Evolutionary conservation across 2,113 vertebrate genomes (phyloP).

Genomic region (Leptocoma aspasia): DNA sequence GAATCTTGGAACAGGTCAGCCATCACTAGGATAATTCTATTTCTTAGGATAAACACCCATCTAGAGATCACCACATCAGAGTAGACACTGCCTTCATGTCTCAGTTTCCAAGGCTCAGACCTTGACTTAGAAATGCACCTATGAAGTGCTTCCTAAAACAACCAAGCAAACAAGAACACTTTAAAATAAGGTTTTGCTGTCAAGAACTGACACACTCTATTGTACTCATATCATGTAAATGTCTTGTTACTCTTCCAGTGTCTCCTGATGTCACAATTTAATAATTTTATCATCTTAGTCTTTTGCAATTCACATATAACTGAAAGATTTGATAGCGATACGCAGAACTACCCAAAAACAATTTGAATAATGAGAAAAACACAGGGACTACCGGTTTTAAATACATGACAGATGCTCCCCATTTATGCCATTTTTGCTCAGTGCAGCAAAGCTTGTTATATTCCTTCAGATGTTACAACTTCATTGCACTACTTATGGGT

Average conservation of each 20-base stretch:
- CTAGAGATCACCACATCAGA: not conserved
- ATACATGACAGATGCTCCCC: constrained; percentile 3
- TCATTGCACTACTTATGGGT: not conserved
- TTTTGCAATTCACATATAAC: not conserved
- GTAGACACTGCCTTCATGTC: not conserved
- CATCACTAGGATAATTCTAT: not conserved
- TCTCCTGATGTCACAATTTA: not conserved
- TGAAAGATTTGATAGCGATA: not conserved
- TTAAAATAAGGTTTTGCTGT: not conserved
- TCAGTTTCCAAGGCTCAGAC: not conserved
- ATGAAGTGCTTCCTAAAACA: not conserved
- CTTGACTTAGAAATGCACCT: not conserved
- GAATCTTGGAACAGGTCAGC: not conserved
- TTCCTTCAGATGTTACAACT: constrained; percentile 25
- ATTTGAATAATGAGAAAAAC: constrained; percentile 26
- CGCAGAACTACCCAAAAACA: not conserved
- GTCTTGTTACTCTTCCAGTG: not conserved
- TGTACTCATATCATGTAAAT: not conserved
- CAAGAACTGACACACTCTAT: not conserved
- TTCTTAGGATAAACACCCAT: not conserved
- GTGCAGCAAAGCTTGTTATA: not conserved
- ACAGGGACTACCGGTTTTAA: not conserved
- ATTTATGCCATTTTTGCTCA: not conserved
- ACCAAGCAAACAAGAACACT: not conserved
- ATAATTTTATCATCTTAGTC: not conserved